Evolutionary conservation across 2,888 invertebrate genomes (phyloP).

Genomic region (Pseudococcus longispinus): DNA sequence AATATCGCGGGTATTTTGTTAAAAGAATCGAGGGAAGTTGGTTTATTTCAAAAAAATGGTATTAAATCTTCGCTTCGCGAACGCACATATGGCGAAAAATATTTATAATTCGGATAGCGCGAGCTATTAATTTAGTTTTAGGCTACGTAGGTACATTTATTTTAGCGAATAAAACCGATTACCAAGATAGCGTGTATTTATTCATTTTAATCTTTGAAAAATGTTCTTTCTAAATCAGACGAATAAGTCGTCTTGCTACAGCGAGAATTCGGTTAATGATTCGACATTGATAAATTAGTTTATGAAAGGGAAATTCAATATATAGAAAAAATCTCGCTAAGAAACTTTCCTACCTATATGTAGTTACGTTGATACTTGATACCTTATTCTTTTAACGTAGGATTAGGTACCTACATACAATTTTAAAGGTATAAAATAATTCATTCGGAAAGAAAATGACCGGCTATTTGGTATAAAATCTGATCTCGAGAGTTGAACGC

Average conservation of each 20-base stretch:
- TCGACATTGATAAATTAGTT: constrained; percentile 30
- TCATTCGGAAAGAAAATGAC: background rate
- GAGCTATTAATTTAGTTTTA: background rate
- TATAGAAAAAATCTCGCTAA: background rate
- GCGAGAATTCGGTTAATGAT: background rate
- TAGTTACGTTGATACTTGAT: background rate
- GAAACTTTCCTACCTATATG: background rate
- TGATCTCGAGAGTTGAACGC: background rate
- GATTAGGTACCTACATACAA: background rate
- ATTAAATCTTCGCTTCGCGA: background rate
- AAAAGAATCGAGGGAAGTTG: background rate
- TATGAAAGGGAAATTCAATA: background rate
- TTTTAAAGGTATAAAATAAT: background rate
- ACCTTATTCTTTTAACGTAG: background rate
- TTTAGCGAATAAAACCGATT: constrained; percentile 6
- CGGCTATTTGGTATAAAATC: background rate
- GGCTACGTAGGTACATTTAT: background rate
- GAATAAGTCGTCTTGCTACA: background rate
- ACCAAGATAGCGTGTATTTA: background rate
- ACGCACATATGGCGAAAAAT: background rate
- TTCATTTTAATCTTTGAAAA: constrained; percentile 4
- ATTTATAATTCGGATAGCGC: background rate
- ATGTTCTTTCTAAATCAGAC: background rate
- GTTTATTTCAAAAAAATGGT: background rate
- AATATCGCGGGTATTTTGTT: background rate